phyloP scores from a whole-genome alignment of 2,113 vertebrate species.

The Pluvialis apricaria region DNA sequence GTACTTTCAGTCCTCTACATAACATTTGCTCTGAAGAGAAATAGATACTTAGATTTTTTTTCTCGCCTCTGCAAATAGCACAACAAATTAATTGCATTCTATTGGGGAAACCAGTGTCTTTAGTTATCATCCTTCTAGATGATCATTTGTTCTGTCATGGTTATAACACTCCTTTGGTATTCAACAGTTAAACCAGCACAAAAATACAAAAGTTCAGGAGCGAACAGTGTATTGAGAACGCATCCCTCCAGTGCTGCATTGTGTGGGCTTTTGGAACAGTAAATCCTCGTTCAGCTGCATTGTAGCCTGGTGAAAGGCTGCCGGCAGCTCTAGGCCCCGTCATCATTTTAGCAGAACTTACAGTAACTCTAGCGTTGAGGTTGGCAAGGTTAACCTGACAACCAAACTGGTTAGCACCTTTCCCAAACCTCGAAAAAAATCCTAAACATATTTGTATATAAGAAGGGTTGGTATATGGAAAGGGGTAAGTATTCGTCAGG shows the following conservation, averaged over 20 bases:
- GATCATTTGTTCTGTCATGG: background rate
- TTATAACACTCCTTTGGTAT: background rate
- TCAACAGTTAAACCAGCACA: background rate
- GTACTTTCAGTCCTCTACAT: constrained; percentile 7
- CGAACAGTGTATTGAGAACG: fast-evolving
- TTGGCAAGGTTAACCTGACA: background rate
- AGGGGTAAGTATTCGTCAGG: background rate
- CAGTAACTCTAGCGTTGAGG: background rate
- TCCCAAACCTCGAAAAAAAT: background rate
- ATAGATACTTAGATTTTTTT: background rate
- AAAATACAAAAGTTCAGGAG: background rate
- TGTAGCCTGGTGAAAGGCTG: background rate
- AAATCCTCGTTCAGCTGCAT: background rate
- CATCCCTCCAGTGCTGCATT: background rate
- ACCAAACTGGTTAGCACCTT: background rate
- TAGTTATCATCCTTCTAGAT: background rate
- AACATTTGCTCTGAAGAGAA: constrained; percentile 35
- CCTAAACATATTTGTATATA: background rate
- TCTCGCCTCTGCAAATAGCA: constrained; percentile 25
- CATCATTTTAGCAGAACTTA: background rate
- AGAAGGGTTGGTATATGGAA: background rate
- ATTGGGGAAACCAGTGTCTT: background rate
- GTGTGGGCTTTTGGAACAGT: background rate
- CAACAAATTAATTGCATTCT: constrained; percentile 2
- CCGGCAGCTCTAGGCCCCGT: background rate